Evolutionary conservation across 2,888 invertebrate species (phyloP).

Genomic region (Cepaea hortensis): DNA sequence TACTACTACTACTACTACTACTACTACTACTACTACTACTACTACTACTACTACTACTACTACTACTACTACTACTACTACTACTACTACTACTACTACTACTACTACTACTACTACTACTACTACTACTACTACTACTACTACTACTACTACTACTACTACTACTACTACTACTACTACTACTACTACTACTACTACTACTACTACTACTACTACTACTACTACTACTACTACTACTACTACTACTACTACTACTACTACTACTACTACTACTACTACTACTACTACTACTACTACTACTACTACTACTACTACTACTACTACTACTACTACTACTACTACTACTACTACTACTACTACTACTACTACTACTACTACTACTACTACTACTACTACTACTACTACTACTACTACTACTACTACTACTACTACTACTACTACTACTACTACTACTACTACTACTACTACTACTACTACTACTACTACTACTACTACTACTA

Average conservation of each 20-base stretch:
- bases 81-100: slow-evolving; percentile 29
- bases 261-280: slow-evolving; percentile 29
- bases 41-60: background rate
- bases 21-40: too few relatives aligned
- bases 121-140: slow-evolving; percentile 34
- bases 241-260: slow-evolving; percentile 29
- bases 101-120: slow-evolving; percentile 31
- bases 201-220: slow-evolving; percentile 27
- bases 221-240: slow-evolving; percentile 25
- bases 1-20: too few relatives aligned
- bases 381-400: slow-evolving; percentile 29
- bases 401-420: background rate
- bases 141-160: slow-evolving; percentile 22
- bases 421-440: slow-evolving; percentile 32
- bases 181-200: slow-evolving; percentile 22
- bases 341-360: slow-evolving; percentile 39
- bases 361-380: slow-evolving; percentile 29
- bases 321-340: slow-evolving; percentile 31
- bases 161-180: slow-evolving; percentile 21
- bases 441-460: slow-evolving; percentile 37
- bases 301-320: slow-evolving; percentile 26
- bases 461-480: slow-evolving; percentile 33
- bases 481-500: slow-evolving; percentile 36
- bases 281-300: slow-evolving; percentile 30
- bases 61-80: slow-evolving; percentile 19